Base-by-base conservation (phyloP, 2,888 invertebrate genomes). In the Pterobdella sp. region DNA sequence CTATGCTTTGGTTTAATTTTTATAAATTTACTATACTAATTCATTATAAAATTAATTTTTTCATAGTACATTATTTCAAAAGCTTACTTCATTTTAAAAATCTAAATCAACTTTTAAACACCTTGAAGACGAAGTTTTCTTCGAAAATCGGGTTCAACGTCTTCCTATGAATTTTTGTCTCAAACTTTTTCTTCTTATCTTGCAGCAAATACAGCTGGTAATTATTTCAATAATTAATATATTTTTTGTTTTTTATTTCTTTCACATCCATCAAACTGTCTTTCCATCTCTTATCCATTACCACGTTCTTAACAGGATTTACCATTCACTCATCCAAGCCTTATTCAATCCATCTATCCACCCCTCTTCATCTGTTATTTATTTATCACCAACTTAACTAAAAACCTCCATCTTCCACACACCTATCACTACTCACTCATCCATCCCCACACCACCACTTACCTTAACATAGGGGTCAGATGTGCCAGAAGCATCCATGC, bases 181-280 rank as follows among this genome's bases (percentile, higher is more conserved):
- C 97, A 84, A 95, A 96, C 85, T 98, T 98, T 87, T 98, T 98
- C 88, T 98, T 98, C 87, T 97, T 98, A 84, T 98, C 98, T 0
- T 98, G 98, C 77, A 98, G 88, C 78, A 98, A 87, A 85, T 96
- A 98, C 72, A 87, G 82, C 86, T 98, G 98, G 32, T n/a, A 26
- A n/a, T 26, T 26, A 14, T 63, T 63, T 63, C 22, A 49, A 49
- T 14, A 14, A 49, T 14, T 63, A n/a, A 14, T 63, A 14, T 63
- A n/a, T 63, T 63, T 63, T 63, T 29, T 63, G 31, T n/a, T 26
- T 63, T 63, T 7, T 63, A 7, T 7, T 7, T 63, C n/a, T n/a
- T 63, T 63, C 4, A 7, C 7, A 63, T 63, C 42, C 18, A 14
- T 42, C 18, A 14, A 42, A 14, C 18, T 42, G 18, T 42, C 42